Conservation (phyloP, 2,113 vertebrate species). For the Herpailurus yagouaroundi region DNA sequence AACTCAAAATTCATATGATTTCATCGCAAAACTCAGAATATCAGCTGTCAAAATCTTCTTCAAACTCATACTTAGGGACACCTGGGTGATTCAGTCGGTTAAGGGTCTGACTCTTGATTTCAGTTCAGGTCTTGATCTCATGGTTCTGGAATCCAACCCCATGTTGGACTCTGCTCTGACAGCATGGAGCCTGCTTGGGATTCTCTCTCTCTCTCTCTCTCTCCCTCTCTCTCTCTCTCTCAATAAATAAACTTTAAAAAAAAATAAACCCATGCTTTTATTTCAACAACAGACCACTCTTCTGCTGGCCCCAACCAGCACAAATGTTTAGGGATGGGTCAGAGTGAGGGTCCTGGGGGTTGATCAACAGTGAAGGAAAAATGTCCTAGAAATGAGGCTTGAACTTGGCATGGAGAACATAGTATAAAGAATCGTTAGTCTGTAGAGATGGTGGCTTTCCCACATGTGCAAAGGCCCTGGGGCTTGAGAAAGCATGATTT, state of each 20-base stretch:
- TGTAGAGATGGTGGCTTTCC: background rate
- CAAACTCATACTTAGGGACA: background rate
- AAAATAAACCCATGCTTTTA: background rate
- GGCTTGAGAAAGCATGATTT: background rate
- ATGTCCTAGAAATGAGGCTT: background rate
- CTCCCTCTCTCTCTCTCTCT: too few species aligned
- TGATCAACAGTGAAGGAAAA: background rate
- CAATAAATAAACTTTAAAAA: too few species aligned
- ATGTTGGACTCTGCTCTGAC: too few species aligned
- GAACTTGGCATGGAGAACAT: background rate
- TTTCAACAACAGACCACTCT: background rate
- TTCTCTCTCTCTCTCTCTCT: too few species aligned
- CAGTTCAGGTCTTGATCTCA: too few species aligned
- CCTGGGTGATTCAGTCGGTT: too few species aligned
- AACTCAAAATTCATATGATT: background rate
- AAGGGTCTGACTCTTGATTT: too few species aligned
- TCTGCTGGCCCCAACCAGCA: background rate
- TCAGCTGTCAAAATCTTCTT: background rate
- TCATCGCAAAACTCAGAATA: background rate
- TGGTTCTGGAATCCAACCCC: too few species aligned
- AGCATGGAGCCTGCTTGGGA: too few species aligned
- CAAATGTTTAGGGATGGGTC: background rate
- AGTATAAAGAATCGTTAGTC: background rate
- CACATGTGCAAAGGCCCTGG: background rate
- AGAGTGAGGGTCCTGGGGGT: background rate